phyloP scores from a whole-genome alignment of 1,140 invertebrate species.

The Manduca sexta region DNA sequence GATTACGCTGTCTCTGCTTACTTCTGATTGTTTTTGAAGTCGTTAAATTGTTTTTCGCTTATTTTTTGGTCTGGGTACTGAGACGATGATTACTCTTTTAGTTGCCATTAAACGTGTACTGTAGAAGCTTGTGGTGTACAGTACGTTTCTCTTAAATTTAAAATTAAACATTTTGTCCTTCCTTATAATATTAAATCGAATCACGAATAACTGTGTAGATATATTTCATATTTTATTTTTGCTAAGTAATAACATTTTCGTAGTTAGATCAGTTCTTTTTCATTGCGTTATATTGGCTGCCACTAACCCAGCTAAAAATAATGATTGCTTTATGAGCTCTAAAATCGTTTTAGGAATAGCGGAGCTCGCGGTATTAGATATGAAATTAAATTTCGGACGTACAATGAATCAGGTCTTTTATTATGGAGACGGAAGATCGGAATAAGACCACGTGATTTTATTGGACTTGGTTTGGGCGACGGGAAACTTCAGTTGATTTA shows the following conservation, averaged over 20 bases:
- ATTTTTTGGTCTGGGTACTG: neutral
- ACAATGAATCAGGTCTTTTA: slow-evolving; percentile 78
- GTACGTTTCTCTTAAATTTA: too few species aligned
- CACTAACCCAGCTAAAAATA: too few species aligned
- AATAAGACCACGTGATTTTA: slow-evolving; percentile 63
- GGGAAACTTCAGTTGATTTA: slow-evolving; percentile 67
- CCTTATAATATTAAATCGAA: too few species aligned
- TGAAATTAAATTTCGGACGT: slow-evolving; percentile 81
- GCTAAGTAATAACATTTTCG: too few species aligned
- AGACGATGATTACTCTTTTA: neutral
- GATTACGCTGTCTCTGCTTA: slow-evolving; percentile 11
- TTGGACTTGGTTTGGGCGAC: slow-evolving; percentile 62
- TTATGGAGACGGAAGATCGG: slow-evolving; percentile 76
- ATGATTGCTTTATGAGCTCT: too few species aligned
- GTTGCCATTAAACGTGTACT: neutral
- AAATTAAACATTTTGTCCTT: too few species aligned
- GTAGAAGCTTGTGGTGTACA: too few species aligned
- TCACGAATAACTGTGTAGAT: too few species aligned
- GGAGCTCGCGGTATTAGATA: slow-evolving; percentile 81
- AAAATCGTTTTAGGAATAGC: slow-evolving; percentile 68
- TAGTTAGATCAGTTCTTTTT: too few species aligned
- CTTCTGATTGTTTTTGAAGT: neutral
- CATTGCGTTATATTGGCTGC: too few species aligned
- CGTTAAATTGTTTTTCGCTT: neutral
- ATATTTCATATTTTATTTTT: too few species aligned